Base-by-base conservation (phyloP, 2,797 vertebrate genomes). In the Pantherophis alleghaniensis region DNA sequence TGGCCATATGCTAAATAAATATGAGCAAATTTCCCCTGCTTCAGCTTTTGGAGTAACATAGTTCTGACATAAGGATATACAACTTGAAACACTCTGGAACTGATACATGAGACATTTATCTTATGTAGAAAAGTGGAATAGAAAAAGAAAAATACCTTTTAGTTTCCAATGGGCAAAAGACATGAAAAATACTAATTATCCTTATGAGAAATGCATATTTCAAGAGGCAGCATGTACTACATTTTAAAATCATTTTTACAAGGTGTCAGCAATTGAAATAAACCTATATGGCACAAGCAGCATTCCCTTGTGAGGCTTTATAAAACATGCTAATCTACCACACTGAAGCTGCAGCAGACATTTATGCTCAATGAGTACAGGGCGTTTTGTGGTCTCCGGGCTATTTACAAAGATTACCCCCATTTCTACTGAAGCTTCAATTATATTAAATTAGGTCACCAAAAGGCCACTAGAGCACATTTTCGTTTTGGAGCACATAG, bases 361-460 rank as follows among this genome's bases (percentile, higher is more conserved):
- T 95, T 94, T 94, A 63, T 93, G 96, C 95, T 91, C 79, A 63
- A 93, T 92, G 2, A 22, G 83, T 94, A 28, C 86, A 55, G 32
- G 0, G n/a, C 66, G 88, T 92, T 95, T 87, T 66, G 79, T 86
- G 91, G 95, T 94, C 89, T 91, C 95, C 83, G 93, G 93, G 94
- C 0, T 86, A 91, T 87, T 89, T 91, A 86, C 86, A 95, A 92
- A 91, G 91, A 93, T 95, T 95, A 92, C 88, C 92, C 92, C 94
- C 2, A 90, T 94, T 94, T 91, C 91, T 95, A 96, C 86, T 95
- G 93, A 97, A 93, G 93, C 93, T 96, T 94, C 93, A 95, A 92
- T 94, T 87, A 95, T 95, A 96, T 96, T 96, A 93, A 95, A 96
- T 96, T 95, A 96, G 90, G 94, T 90, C 90, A 95, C 89, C 95